Evolutionary conservation across 2,113 vertebrate genomes (phyloP).

Genomic region (Eidolon helvum): DNA sequence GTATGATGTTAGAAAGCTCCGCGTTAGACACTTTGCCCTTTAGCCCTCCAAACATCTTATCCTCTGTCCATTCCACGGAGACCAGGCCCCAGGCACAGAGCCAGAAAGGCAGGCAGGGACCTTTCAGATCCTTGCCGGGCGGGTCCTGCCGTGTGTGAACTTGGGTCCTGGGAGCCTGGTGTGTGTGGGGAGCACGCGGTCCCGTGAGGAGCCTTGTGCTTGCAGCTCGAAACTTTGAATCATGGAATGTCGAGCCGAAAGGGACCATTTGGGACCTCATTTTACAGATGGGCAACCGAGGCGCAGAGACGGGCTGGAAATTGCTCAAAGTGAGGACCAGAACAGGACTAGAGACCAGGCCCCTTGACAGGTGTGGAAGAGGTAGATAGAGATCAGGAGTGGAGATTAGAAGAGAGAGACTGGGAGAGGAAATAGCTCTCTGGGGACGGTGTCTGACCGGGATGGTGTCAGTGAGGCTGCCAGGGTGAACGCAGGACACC

Average conservation of each 20-base stretch:
- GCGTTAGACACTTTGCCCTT: neutral
- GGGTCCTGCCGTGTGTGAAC: fast-evolving
- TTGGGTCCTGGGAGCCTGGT: neutral
- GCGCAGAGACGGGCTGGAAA: neutral
- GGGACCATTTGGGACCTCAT: neutral
- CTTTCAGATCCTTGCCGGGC: neutral
- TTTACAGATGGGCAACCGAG: neutral
- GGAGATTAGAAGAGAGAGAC: neutral
- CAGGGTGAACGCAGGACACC: neutral
- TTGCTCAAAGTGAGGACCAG: neutral
- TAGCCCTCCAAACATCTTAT: neutral
- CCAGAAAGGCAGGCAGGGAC: neutral
- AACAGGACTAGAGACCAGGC: neutral
- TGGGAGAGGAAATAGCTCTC: neutral
- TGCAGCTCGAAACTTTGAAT: neutral
- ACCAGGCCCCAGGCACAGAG: neutral
- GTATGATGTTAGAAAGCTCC: neutral
- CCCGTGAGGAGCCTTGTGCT: too few species aligned
- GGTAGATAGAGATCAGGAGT: neutral
- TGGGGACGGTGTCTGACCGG: neutral
- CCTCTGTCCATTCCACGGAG: neutral
- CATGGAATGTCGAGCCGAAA: neutral
- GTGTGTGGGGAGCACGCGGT: neutral
- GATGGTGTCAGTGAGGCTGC: neutral
- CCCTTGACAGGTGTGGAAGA: neutral